A percentile compares a stretch with the other conserved stretches of the same genome.
phyloP scores from a whole-genome alignment of 2,888 invertebrate genomes.

The Unio delphinus region DNA sequence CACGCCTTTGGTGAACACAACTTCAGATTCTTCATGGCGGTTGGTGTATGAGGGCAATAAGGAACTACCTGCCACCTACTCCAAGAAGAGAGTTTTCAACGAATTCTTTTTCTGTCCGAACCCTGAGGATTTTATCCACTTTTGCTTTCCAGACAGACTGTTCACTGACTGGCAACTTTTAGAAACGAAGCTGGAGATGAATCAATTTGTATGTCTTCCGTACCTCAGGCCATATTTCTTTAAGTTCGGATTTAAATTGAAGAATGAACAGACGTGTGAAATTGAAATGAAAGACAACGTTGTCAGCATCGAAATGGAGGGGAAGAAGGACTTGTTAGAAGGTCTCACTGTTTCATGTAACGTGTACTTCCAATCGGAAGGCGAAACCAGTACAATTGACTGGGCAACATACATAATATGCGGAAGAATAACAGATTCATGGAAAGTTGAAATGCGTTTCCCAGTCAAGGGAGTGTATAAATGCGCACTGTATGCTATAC shows the following conservation, averaged over 20 bases:
- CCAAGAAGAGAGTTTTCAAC: conserved; percentile 32
- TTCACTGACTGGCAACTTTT: conserved; percentile 56
- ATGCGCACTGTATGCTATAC: conserved; percentile 50
- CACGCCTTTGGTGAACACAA: conserved; percentile 32
- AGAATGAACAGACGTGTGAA: conserved; percentile 34
- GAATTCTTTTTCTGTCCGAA: conserved; percentile 63
- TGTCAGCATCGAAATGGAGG: conserved; percentile 29
- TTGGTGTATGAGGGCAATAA: conserved; percentile 33
- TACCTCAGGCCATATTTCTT: conserved; percentile 58
- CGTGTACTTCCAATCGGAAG: conserved; percentile 26
- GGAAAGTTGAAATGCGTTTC: conserved; percentile 41
- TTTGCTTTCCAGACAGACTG: conserved; percentile 49
- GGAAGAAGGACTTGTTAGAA: conserved; percentile 12
- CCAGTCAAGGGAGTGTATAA: conserved; percentile 52
- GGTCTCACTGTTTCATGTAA: conserved; percentile 40
- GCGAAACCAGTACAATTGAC: conserved; percentile 13
- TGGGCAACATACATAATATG: conserved; percentile 26
- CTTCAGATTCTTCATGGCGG: conserved; percentile 33
- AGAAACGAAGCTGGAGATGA: conserved; percentile 25
- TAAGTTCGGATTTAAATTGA: conserved; percentile 38
- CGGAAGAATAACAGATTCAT: conserved; percentile 32
- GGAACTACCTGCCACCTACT: conserved; percentile 13
- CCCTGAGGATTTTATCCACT: conserved; percentile 52
- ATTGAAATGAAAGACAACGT: conserved; percentile 41
- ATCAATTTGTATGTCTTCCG: conserved; percentile 46